Percentiles rank a stretch among this genome's conserved stretches.
These are phyloP conservation scores for Cheilosia soror DNA, from an alignment of 2,888 invertebrate genomes.

Conservation along the genomic window DNA sequence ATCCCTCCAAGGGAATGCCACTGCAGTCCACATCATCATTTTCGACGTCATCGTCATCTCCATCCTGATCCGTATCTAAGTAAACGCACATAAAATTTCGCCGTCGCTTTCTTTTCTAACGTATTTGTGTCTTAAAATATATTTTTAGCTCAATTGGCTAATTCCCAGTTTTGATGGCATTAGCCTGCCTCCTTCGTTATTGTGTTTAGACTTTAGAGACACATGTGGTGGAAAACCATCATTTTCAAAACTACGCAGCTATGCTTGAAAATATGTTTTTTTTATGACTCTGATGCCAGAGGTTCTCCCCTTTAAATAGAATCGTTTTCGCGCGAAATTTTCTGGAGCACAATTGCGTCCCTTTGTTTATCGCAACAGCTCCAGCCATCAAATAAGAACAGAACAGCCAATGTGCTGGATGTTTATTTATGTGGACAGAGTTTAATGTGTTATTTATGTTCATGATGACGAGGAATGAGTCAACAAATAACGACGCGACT, in stretches of 20 bases:
- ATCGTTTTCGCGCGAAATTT: constrained; percentile 27
- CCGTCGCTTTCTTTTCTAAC: constrained; percentile 7
- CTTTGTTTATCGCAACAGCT: constrained; percentile 34
- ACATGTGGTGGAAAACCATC: constrained; percentile 24
- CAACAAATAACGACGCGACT: constrained; percentile 32
- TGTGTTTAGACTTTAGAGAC: constrained; percentile 41
- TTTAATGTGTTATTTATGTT: constrained; percentile 41
- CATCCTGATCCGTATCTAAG: constrained; percentile 11
- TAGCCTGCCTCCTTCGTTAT: constrained; percentile 41
- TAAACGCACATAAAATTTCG: constrained; percentile 33
- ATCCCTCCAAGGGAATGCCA: constrained; percentile 51
- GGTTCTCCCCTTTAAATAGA: constrained; percentile 22
- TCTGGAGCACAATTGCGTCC: constrained; percentile 50
- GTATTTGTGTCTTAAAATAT: constrained; percentile 41
- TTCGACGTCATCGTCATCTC: constrained; percentile 15
- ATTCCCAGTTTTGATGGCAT: constrained; percentile 41
- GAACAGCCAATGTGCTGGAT: constrained; percentile 5
- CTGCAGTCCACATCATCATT: constrained; percentile 28
- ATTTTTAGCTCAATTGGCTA: constrained; percentile 58
- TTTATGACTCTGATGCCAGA: constrained; percentile 26
- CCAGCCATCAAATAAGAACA: neutral
- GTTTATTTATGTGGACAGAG: constrained; percentile 10
- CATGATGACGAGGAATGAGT: constrained; percentile 11
- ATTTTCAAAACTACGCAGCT: constrained; percentile 22
- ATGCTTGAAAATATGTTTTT: neutral